Percentiles rank a stretch among this genome's conserved stretches.
phyloP scores from a whole-genome alignment of 2,888 invertebrate species.

The Podotricha telesiphe region DNA sequence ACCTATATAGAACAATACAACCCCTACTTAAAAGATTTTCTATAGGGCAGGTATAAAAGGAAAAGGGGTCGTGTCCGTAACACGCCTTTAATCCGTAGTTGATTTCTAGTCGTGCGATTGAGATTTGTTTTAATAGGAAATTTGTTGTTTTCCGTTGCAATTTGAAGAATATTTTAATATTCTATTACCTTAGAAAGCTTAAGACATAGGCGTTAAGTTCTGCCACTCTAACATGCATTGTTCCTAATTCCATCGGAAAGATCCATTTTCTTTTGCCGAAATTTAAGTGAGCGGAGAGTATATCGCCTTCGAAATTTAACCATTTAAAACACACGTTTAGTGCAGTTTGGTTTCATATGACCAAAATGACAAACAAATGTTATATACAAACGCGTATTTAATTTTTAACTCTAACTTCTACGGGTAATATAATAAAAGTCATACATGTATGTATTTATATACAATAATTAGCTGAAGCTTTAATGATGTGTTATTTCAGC shows the following conservation, averaged over 20 bases:
- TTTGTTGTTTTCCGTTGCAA: not conserved
- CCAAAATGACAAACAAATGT: no score
- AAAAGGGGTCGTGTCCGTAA: conserved; percentile 25
- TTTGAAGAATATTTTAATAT: no score
- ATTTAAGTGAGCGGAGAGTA: no score
- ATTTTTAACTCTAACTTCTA: not conserved
- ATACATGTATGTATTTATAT: not conserved
- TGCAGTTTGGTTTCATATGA: no score
- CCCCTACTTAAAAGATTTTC: conserved; percentile 23
- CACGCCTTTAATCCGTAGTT: conserved; percentile 33
- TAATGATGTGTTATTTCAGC: conserved; percentile 29
- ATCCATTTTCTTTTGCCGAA: no score
- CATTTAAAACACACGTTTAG: no score
- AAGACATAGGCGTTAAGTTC: no score
- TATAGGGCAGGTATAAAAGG: conserved; percentile 28
- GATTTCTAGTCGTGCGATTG: conserved; percentile 25
- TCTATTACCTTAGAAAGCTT: no score
- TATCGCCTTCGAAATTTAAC: no score
- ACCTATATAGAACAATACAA: conserved; percentile 14
- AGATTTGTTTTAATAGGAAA: conserved; percentile 24
- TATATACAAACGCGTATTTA: no score
- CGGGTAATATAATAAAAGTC: not conserved
- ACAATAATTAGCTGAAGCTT: conserved; percentile 28
- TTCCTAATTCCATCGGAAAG: no score
- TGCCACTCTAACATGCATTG: no score